A percentile compares a stretch with the other conserved stretches of the same genome.
Evolutionary conservation across 2,113 vertebrate genomes (phyloP).

Genomic region (Jaculus jaculus): DNA sequence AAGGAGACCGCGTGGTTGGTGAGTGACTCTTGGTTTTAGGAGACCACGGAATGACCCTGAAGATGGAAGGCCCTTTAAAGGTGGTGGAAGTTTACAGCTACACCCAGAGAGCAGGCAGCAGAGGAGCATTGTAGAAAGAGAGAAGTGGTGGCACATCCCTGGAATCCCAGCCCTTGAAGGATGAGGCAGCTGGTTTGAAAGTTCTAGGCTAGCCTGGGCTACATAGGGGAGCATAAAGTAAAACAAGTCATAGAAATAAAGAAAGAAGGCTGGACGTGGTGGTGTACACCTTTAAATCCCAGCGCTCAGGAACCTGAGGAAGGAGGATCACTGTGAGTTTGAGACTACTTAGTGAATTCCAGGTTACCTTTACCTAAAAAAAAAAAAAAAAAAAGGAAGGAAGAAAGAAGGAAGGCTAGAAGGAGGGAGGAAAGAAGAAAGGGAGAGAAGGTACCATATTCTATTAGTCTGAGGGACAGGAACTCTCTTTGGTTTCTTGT

Average conservation of each 20-base stretch:
- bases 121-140: not conserved
- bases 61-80: not conserved
- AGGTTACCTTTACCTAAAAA: too few relatives aligned
- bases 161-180: not conserved
- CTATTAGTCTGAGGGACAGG: not conserved
- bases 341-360: too few relatives aligned
- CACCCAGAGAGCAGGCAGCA: too few relatives aligned
- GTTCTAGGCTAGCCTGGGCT: not conserved
- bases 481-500: not conserved
- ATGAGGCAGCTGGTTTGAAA: not conserved
- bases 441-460: too few relatives aligned
- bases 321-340: too few relatives aligned
- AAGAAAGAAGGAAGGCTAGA: too few relatives aligned
- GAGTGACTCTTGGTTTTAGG: constrained; percentile 71
- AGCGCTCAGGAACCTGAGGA: too few relatives aligned
- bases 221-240: not conserved
- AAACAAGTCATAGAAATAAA: not conserved
- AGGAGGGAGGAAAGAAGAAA: too few relatives aligned
- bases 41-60: not conserved
- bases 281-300: too few relatives aligned
- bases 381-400: not conserved
- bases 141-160: not conserved
- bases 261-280: not conserved
- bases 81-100: not conserved
- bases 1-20: constrained; percentile 95